Evolutionary conservation across 1,140 invertebrate genomes (phyloP), one percentile per base, ranked within the genome.

Genomic region (Polyergus mexicanus): DNA sequence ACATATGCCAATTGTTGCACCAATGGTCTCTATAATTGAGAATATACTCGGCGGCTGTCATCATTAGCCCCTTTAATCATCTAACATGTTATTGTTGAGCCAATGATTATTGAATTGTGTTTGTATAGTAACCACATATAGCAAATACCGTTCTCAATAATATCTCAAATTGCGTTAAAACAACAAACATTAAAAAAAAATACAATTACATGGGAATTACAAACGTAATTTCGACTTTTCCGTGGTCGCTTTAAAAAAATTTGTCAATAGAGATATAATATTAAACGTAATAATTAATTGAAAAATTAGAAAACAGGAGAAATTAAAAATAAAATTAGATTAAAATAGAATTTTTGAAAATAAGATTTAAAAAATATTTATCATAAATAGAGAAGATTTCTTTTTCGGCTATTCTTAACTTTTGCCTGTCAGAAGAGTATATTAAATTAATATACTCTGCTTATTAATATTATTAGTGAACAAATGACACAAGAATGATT

Each of bases 21-120:
- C 19, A 38, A 81, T 60, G n/a, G 3, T 72, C 19, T 6, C 38
- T 35, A 38, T 47, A 81, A 81, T 62, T 63, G 13, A 35, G 28
- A 25, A 72, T 44, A 47, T 22, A 19, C 4, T n/a, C 28, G 19
- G 3, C 8, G 8, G 60, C n/a, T 83, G 38, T 28, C 51, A 83
- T 22, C 13, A 32, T 72, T 32, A 35, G 13, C 62, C 28, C 25
- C 25, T 71, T 44, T 28, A 16, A 28, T 35, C 10, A 74, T 44
- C 28, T 35, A 62, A 62, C 41, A 58, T 41, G 51, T 58, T 5
- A 35, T 4, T 22, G 32, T 3, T 65, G 19, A 35, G 4, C n/a
- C 35, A 32, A 71, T 22, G 28, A 71, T 2, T 28, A 22, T 13
- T 58, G 32, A 10, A 71, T 69, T 16, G 58, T 56, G 13, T n/a